Conservation (phyloP, 2,797 vertebrate species). For the Acestrorhynchus altus region DNA sequence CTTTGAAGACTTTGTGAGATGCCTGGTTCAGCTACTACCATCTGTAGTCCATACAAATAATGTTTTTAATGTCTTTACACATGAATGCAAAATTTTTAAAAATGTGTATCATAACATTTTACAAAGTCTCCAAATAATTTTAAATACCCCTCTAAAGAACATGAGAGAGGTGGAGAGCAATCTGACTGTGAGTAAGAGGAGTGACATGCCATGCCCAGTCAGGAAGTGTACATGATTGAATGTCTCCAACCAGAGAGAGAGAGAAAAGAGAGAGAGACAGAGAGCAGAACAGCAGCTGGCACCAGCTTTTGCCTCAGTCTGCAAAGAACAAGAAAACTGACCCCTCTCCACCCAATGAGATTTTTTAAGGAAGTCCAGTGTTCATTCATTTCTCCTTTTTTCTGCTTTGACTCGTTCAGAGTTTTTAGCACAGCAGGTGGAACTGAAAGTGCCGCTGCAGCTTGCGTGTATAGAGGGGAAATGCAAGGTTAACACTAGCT, state of each 20-base stretch:
- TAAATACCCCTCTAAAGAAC: background rate
- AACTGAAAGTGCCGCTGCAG: constrained; percentile 40
- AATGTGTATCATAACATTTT: no score
- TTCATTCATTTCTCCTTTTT: background rate
- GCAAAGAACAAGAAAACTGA: constrained; percentile 3
- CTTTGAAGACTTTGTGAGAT: no score
- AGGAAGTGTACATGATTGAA: constrained; percentile 24
- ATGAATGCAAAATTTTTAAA: no score
- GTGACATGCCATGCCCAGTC: constrained; percentile 24
- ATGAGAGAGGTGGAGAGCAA: constrained; percentile 4
- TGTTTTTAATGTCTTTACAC: no score
- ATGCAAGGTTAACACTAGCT: constrained; percentile 61
- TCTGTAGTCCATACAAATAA: no score
- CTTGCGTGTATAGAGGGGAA: constrained; percentile 27
- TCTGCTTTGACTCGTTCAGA: constrained; percentile 20
- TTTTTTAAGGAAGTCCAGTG: constrained; percentile 22
- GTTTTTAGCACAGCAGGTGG: constrained; percentile 52
- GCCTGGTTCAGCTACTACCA: no score
- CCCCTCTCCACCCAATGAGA: background rate
- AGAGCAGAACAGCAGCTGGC: background rate
- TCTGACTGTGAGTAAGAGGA: background rate
- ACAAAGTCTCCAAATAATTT: no score
- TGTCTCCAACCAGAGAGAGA: constrained; percentile 3
- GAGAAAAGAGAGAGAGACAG: background rate
- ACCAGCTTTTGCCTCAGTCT: constrained; percentile 25